Percentiles rank a stretch among this genome's conserved stretches.
Conservation (phyloP, 2,888 invertebrate species). For the Stegophylla sp. region DNA sequence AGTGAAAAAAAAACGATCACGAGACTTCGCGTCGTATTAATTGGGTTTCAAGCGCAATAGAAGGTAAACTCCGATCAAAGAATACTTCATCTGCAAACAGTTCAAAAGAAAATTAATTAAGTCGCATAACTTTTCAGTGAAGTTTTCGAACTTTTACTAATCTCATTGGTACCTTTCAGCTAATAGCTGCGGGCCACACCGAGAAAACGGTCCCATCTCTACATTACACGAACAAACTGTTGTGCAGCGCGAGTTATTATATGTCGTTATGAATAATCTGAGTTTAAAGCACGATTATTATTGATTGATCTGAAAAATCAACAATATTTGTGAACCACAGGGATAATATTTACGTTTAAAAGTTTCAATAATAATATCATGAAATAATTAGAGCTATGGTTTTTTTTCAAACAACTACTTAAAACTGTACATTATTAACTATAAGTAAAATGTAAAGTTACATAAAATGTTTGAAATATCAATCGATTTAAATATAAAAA, state of each 20-base stretch:
- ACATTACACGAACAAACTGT: slow-evolving; percentile 7
- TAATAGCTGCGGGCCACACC: slow-evolving; percentile 30
- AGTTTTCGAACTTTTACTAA: slow-evolving; percentile 53
- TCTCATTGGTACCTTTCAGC: slow-evolving; percentile 52
- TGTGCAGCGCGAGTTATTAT: slow-evolving; percentile 5
- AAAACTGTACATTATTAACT: too few relatives aligned
- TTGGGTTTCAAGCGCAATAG: slow-evolving; percentile 50
- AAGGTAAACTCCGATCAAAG: slow-evolving; percentile 53
- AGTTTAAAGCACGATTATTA: not conserved
- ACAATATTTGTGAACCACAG: not conserved
- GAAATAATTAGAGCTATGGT: not conserved
- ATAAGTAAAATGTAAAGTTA: not conserved
- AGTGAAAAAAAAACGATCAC: slow-evolving; percentile 20
- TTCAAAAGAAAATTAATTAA: slow-evolving; percentile 58
- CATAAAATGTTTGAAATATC: too few relatives aligned
- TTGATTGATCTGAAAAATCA: not conserved
- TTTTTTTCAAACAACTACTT: too few relatives aligned
- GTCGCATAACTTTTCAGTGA: slow-evolving; percentile 48
- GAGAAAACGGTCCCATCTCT: slow-evolving; percentile 13
- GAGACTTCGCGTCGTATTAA: slow-evolving; percentile 51
- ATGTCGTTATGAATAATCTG: not conserved
- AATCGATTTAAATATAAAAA: too few relatives aligned
- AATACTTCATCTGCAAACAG: slow-evolving; percentile 48
- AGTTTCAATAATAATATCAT: not conserved
- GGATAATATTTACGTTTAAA: not conserved